phyloP scores from a whole-genome alignment of 1,140 invertebrate species.

The Polyergus mexicanus region DNA sequence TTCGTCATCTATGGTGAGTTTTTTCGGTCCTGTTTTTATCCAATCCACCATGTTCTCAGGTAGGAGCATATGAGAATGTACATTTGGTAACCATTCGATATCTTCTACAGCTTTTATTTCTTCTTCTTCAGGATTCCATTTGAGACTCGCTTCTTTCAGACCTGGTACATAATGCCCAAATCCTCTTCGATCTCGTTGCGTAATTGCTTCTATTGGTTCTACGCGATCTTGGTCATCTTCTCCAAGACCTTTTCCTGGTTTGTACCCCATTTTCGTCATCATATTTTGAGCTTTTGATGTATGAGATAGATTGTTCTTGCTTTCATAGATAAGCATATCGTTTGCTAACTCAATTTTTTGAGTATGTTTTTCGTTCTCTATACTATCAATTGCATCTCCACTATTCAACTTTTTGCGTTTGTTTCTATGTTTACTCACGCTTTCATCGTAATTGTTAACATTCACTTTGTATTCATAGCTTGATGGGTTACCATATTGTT shows the following conservation, averaged over 20 bases:
- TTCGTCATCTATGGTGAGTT: slow-evolving; percentile 92
- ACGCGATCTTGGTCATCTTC: slow-evolving; percentile 93
- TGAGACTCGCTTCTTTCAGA: slow-evolving; percentile 88
- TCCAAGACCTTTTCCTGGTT: slow-evolving; percentile 94
- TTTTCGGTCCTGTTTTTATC: slow-evolving; percentile 89
- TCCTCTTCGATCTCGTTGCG: slow-evolving; percentile 94
- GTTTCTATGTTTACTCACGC: no score
- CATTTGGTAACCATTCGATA: slow-evolving; percentile 83
- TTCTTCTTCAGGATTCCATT: slow-evolving; percentile 90
- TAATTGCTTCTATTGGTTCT: slow-evolving; percentile 92
- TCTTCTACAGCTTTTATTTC: slow-evolving; percentile 84
- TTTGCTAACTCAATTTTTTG: not conserved
- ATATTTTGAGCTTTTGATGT: slow-evolving; percentile 66
- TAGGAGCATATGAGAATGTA: slow-evolving; percentile 53
- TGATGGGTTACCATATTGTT: not conserved
- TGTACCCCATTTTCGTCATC: slow-evolving; percentile 92
- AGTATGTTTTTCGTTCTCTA: not conserved
- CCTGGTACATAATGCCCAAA: slow-evolving; percentile 92
- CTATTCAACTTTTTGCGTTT: not conserved
- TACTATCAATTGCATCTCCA: not conserved
- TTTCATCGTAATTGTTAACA: not conserved
- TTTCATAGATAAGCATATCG: not conserved
- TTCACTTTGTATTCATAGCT: not conserved
- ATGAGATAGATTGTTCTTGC: not conserved
- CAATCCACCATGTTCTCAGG: slow-evolving; percentile 87